Conservation (phyloP, 2,797 vertebrate genomes). For the Peromyscus melanophrys region DNA sequence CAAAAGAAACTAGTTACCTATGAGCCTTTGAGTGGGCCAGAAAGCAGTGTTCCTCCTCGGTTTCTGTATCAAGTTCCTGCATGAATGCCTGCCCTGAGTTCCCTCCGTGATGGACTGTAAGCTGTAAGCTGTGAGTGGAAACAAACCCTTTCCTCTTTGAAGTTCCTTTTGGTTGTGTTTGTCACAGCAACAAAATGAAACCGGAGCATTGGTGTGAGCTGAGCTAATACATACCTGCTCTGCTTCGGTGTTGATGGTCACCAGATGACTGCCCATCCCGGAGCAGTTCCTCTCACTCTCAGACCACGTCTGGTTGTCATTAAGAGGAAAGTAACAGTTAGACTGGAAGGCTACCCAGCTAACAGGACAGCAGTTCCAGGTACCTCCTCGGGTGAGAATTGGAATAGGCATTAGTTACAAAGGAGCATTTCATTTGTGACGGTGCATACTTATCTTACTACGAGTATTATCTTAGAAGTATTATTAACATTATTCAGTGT, state of each 20-base stretch:
- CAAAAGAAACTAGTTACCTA: neutral
- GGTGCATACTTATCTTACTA: neutral
- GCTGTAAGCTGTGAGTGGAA: neutral
- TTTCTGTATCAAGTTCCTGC: neutral
- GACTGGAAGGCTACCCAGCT: conserved; percentile 71
- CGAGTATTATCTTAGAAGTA: conserved; percentile 23
- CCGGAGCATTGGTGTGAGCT: neutral
- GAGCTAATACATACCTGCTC: conserved; percentile 67
- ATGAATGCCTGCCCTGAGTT: neutral
- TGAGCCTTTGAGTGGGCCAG: neutral
- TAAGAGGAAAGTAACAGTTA: conserved; percentile 67
- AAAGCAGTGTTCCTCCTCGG: neutral
- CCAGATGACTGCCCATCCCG: conserved; percentile 57
- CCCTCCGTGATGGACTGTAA: neutral
- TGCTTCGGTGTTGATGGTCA: conserved; percentile 37
- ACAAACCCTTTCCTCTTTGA: neutral
- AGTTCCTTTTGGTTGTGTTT: neutral
- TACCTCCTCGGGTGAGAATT: conserved; percentile 1
- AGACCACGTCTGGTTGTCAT: conserved; percentile 60
- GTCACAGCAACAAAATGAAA: neutral
- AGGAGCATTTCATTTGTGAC: neutral
- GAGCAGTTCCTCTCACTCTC: conserved; percentile 70
- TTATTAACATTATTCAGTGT: neutral
- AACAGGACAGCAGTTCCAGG: conserved; percentile 75
- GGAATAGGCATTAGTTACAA: conserved; percentile 29